Percentiles rank a stretch among this genome's conserved stretches.
Evolutionary conservation across 23 tunicate genomes (phyloP).

Genomic region (Corella eumyota): DNA sequence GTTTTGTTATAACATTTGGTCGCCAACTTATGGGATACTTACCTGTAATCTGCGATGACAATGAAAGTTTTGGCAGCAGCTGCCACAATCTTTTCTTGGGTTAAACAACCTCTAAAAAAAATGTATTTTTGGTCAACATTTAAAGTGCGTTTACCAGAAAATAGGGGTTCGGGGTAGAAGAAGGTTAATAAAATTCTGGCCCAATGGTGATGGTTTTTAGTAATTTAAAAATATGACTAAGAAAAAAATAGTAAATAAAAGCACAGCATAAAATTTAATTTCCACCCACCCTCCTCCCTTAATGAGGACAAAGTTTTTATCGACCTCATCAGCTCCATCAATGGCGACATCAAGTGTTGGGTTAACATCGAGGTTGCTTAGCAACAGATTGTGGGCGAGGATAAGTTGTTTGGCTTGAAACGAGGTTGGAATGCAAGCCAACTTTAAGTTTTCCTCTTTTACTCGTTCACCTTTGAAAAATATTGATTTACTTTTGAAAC

Average conservation of each 20-base stretch:
- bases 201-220: too few relatives aligned
- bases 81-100: constrained; percentile 94
- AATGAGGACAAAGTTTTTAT: constrained; percentile 53
- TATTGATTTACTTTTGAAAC: too few relatives aligned
- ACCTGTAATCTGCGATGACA: constrained; percentile 75
- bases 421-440: constrained; percentile 80
- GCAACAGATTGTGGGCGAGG: constrained; percentile 15
- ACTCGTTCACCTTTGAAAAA: constrained; percentile 74
- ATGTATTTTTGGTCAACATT: too few relatives aligned
- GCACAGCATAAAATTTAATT: too few relatives aligned
- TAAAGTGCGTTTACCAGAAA: too few relatives aligned
- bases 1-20: background rate
- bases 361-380: constrained; percentile 47
- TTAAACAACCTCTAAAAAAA: constrained; percentile 84
- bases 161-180: too few relatives aligned
- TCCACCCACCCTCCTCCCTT: constrained; percentile 80
- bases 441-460: constrained; percentile 35
- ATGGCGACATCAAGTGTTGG: constrained; percentile 82
- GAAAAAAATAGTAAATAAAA: too few relatives aligned
- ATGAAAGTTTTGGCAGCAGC: constrained; percentile 66
- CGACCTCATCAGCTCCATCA: constrained; percentile 97
- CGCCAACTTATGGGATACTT: too few relatives aligned
- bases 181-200: too few relatives aligned
- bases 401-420: constrained; percentile 83
- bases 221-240: too few relatives aligned